Evolutionary conservation across 2,113 vertebrate species (phyloP), one percentile per base, ranked within the genome.

Genomic region (Xiphophorus couchianus): DNA sequence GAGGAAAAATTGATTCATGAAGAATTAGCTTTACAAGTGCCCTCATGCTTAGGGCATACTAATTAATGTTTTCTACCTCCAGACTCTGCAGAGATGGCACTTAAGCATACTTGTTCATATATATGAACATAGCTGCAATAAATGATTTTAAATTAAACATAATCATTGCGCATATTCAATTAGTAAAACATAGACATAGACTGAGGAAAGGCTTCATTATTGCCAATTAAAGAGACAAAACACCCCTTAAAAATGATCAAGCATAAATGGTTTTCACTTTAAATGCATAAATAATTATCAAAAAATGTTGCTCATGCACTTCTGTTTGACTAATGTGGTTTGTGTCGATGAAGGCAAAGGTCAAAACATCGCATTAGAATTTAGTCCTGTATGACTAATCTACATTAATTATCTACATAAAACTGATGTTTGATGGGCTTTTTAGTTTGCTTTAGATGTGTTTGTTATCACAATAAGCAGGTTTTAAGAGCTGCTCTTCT

Each of bases 361-460:
- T 86, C 73, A 73, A 79, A 68, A 68, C 83, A 81, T 81, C 27
- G 82, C 84, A 90, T 88, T 80, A 86, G 69, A 66, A 81, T 76
- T 89, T 84, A 83, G 60, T 62, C 44, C 71, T 67, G 76, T 83
- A 77, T 85, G 82, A 85, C 82, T 85, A 89, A 90, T 88, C 76
- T 73, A 61, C 67, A 83, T 84, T 65, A 77, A 84, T 84, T 65
- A 77, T 69, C 75, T 62, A 64, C 66, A 30, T 60, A 66, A 81
- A 60, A 80, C 58, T 61, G 35, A 80, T 79, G 66, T 10, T 25
- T 22, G 29, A 19, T 48, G 13, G 22, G 7, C 22, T n/a, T 10
- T 58, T 58, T 25, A 58, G 7, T 58, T n/a, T 58, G 7, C 51
- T 58, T 58, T n/a, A 58, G 7, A 58, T 58, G 51, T 9, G 51